Evolutionary conservation across 2,888 invertebrate genomes (phyloP), one percentile per base, ranked within the genome.

Genomic region (Bembecia ichneumoniformis): DNA sequence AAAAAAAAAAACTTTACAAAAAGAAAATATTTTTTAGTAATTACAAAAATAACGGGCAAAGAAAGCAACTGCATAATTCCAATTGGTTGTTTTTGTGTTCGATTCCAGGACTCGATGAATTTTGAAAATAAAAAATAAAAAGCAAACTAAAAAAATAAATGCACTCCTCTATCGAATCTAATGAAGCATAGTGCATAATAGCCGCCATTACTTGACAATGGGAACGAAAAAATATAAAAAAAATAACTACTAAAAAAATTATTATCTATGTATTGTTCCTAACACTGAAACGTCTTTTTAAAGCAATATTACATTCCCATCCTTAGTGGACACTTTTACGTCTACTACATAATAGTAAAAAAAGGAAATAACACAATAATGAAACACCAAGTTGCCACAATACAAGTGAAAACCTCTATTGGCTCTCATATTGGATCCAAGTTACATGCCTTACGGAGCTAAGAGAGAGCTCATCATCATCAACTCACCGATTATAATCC

Each of bases 401-500:
- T 62, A 48, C 52, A 59, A 55, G 61, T 66, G 72, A 75, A 80
- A 79, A 68, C 76, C 79, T 74, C 77, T 74, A 76, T 58, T 60
- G 58, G 76, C 82, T 83, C 82, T 81, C 81, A 55, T 66, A 63
- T 64, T 58, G 65, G 67, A 64, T 71, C 63, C 68, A 64, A 58
- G 57, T 59, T 57, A 61, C 82, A 81, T 82, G 82, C 79, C 73
- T 79, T 80, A 81, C 35, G 55, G 56, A 58, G 54, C 59, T 74
- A 69, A 62, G 51, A 66, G 76, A 77, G 78, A 77, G 77, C 77
- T 64, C 57, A 77, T 79, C 81, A 82, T 82, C 84, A 62, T 76
- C 82, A 80, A 90, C 92, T 90, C 89, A 93, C 94, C 94, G 64
- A 94, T 89, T 71, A 96, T 96, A 51, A 94, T 87, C 67, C 96